Evolutionary conservation across 2,888 invertebrate species (phyloP).

Genomic region (Bellardia pandia): DNA sequence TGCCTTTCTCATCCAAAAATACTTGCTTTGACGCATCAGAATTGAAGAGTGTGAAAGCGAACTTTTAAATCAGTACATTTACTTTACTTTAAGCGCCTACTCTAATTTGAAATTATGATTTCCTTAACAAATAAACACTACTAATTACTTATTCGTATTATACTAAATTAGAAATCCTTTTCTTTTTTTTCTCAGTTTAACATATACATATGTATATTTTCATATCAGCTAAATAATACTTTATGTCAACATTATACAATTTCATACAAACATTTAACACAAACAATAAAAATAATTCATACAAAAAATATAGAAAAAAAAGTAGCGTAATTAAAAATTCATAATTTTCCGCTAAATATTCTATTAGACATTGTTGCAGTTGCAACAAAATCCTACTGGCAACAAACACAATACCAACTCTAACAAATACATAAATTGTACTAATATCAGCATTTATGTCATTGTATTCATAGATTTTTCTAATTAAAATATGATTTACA

Average conservation of each 20-base stretch:
- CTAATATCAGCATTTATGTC: conserved; percentile 68
- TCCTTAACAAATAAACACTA: background rate
- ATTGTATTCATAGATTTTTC: conserved; percentile 73
- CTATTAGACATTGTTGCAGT: conserved; percentile 58
- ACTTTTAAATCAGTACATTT: background rate
- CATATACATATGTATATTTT: background rate
- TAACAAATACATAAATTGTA: conserved; percentile 46
- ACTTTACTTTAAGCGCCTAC: background rate
- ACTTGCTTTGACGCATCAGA: too few species aligned
- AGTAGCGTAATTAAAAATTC: conserved; percentile 67
- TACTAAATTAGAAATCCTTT: background rate
- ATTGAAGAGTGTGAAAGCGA: too few species aligned
- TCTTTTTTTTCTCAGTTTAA: background rate
- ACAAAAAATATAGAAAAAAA: conserved; percentile 19
- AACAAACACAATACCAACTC: conserved; percentile 49
- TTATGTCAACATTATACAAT: conserved; percentile 41
- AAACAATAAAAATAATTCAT: conserved; percentile 61
- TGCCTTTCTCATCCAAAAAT: too few species aligned
- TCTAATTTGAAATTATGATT: background rate
- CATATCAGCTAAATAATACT: conserved; percentile 48
- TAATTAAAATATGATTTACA: conserved; percentile 73
- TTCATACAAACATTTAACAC: conserved; percentile 44
- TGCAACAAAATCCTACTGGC: conserved; percentile 48
- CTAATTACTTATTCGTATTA: background rate
- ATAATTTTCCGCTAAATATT: conserved; percentile 71